Evolutionary conservation across 2,888 invertebrate genomes (phyloP).

Genomic region (Lordiphosa fenestrarum): DNA sequence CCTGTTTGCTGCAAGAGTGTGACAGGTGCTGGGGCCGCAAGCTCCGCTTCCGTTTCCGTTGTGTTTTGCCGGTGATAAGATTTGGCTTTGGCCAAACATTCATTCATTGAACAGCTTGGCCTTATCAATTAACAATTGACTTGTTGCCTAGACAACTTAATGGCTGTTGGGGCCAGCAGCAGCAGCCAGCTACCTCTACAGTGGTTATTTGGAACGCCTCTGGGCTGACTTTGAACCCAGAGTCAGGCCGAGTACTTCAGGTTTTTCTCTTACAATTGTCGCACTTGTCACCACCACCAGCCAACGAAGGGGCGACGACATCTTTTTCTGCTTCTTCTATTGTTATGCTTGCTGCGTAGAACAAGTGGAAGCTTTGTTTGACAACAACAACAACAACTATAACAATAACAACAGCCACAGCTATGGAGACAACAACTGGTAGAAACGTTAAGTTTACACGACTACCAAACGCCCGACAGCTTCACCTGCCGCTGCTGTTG

Average conservation of each 20-base stretch:
- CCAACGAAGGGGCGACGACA: no score
- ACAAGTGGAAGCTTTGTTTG: conserved; percentile 77
- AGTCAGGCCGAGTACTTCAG: conserved; percentile 25
- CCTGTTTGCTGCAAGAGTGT: background rate
- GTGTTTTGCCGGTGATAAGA: background rate
- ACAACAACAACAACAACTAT: conserved; percentile 59
- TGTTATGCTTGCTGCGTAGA: conserved; percentile 68
- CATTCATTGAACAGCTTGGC: background rate
- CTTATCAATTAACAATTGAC: conserved; percentile 4
- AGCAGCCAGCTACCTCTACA: no score
- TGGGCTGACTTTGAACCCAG: conserved; percentile 41
- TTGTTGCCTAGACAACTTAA: background rate
- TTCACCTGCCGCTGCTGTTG: conserved; percentile 46
- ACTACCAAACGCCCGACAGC: conserved; percentile 51
- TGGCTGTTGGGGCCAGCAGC: background rate
- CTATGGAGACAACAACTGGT: conserved; percentile 23
- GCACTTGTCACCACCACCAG: conserved; percentile 61
- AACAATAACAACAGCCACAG: conserved; percentile 47
- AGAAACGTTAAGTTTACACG: conserved; percentile 73
- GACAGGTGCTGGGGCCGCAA: conserved; percentile 8
- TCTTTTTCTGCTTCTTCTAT: conserved; percentile 41
- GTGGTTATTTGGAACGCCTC: background rate
- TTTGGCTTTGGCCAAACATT: background rate
- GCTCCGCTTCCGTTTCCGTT: background rate
- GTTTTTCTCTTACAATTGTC: conserved; percentile 61